Conservation (phyloP, 2,797 vertebrate species). For the Rhadinocentrus ornatus region DNA sequence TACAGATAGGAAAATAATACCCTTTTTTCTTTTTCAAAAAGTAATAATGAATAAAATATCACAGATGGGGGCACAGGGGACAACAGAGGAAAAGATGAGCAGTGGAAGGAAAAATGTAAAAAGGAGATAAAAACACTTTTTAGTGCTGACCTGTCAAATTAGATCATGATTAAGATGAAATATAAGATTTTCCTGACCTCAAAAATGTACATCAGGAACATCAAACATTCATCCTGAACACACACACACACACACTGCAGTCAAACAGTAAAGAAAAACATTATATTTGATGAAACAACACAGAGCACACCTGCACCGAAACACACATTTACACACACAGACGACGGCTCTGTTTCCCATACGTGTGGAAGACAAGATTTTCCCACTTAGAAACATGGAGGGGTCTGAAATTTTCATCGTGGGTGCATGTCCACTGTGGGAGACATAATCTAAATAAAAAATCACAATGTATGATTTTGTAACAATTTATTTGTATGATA, state of each 20-base stretch:
- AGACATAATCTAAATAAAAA: too few species aligned
- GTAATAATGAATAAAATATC: not conserved
- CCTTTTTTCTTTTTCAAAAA: not conserved
- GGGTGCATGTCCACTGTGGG: too few species aligned
- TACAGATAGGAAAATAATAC: too few species aligned
- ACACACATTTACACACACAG: too few species aligned
- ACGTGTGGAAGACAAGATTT: too few species aligned
- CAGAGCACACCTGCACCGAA: too few species aligned
- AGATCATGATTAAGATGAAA: slow-evolving; percentile 17
- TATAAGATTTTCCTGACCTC: slow-evolving; percentile 1
- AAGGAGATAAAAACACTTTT: slow-evolving; percentile 14
- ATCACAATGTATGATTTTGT: too few species aligned
- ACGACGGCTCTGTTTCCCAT: too few species aligned
- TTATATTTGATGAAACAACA: slow-evolving; percentile 59
- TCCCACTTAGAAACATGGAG: too few species aligned
- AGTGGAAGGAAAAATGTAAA: not conserved
- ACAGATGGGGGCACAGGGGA: not conserved
- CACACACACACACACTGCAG: slow-evolving; percentile 22
- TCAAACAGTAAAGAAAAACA: slow-evolving; percentile 25
- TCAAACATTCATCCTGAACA: slow-evolving; percentile 32
- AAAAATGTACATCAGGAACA: slow-evolving; percentile 33
- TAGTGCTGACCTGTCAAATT: slow-evolving; percentile 2
- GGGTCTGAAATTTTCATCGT: too few species aligned
- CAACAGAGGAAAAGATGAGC: not conserved
- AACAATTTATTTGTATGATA: too few species aligned